Conservation (phyloP, 2,888 invertebrate species). For the Pedicia rivosa region DNA sequence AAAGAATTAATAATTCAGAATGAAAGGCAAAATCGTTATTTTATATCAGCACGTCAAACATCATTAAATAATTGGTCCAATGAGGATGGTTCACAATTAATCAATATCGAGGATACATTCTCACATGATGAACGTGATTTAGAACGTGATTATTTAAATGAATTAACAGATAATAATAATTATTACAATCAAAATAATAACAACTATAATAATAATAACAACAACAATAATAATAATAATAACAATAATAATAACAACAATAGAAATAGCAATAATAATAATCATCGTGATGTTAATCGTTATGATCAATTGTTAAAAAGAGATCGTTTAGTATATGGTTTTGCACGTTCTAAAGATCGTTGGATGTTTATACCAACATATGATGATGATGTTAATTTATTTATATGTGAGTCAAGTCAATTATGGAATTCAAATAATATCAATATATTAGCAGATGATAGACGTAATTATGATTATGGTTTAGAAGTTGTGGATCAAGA, state of each 20-base stretch:
- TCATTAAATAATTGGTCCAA: slow-evolving; percentile 66
- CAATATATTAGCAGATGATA: slow-evolving; percentile 55
- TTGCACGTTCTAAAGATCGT: slow-evolving; percentile 48
- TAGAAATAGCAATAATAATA: slow-evolving; percentile 18
- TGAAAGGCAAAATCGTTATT: slow-evolving; percentile 77
- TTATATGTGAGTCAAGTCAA: slow-evolving; percentile 58
- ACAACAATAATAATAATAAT: slow-evolving; percentile 17
- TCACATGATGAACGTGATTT: slow-evolving; percentile 51
- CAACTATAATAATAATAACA: slow-evolving; percentile 18
- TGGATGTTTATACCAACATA: slow-evolving; percentile 76
- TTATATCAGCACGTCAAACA: slow-evolving; percentile 62
- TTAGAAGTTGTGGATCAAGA: slow-evolving; percentile 64
- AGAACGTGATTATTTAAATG: slow-evolving; percentile 26
- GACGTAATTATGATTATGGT: slow-evolving; percentile 73
- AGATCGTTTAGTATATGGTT: slow-evolving; percentile 68
- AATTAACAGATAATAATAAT: too few relatives aligned
- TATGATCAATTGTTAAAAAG: slow-evolving; percentile 25
- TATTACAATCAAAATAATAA: slow-evolving; percentile 22
- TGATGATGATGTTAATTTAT: slow-evolving; percentile 59
- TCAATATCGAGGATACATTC: slow-evolving; percentile 68
- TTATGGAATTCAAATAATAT: slow-evolving; percentile 41
- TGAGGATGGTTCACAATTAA: slow-evolving; percentile 67
- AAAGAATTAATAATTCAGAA: slow-evolving; percentile 68
- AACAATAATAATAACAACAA: slow-evolving; percentile 15
- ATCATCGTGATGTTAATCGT: slow-evolving; percentile 13